phyloP scores from a whole-genome alignment of 2,797 vertebrate species.

The Dipus sagitta region DNA sequence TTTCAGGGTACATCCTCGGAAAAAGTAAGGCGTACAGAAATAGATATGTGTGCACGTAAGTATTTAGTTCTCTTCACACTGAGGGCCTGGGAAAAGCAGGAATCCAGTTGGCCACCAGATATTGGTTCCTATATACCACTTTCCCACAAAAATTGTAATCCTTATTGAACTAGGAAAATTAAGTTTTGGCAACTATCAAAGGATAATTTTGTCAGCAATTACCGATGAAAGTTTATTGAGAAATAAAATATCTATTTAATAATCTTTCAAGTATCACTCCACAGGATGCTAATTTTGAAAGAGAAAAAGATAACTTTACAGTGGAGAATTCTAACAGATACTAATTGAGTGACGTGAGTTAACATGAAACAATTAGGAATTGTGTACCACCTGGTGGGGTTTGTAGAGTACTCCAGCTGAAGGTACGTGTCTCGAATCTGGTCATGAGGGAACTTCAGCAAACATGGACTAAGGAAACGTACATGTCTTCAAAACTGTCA shows the following conservation, averaged over 20 bases:
- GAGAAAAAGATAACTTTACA: slow-evolving; percentile 26
- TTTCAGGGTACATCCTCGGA: neutral
- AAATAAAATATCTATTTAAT: neutral
- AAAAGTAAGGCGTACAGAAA: neutral
- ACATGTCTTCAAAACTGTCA: slow-evolving; percentile 27
- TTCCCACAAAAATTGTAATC: neutral
- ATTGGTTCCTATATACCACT: neutral
- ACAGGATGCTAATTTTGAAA: neutral
- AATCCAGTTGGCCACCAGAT: neutral
- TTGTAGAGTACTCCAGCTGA: neutral
- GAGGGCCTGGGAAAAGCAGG: neutral
- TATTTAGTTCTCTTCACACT: neutral
- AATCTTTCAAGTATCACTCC: neutral
- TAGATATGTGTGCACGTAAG: neutral
- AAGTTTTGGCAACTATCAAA: neutral
- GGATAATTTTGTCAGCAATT: slow-evolving; percentile 42
- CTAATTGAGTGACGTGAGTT: neutral
- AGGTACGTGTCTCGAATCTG: neutral
- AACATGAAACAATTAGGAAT: neutral
- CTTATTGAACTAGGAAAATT: neutral
- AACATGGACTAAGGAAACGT: neutral
- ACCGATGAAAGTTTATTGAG: neutral
- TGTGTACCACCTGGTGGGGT: neutral
- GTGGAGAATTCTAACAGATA: neutral
- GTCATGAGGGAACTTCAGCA: neutral